Conservation (phyloP, 1,140 invertebrate genomes). For the Orius insidiosus region DNA sequence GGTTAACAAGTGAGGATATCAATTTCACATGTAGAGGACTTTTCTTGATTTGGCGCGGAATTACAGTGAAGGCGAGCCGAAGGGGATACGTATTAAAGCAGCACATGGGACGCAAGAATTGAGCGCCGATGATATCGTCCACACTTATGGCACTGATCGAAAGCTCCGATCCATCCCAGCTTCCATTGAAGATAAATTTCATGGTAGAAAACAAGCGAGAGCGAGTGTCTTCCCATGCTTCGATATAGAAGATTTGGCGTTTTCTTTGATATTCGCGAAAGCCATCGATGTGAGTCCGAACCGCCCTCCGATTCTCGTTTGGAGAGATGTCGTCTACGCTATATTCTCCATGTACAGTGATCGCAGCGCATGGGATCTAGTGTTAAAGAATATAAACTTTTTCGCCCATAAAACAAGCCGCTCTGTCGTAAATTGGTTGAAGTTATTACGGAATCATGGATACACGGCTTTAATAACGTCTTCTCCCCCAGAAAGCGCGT, state of each 20-base stretch:
- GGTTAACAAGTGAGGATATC: conserved; percentile 32
- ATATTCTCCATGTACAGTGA: conserved; percentile 38
- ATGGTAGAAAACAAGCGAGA: conserved; percentile 31
- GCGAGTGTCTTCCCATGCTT: conserved; percentile 44
- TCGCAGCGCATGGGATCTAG: conserved; percentile 39
- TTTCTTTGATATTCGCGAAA: conserved; percentile 44
- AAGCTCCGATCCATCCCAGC: conserved; percentile 28
- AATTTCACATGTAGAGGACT: conserved; percentile 58
- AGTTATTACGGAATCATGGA: conserved; percentile 29
- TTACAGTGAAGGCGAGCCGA: conserved; percentile 43
- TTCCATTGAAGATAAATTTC: conserved; percentile 18
- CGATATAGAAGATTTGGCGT: conserved; percentile 58
- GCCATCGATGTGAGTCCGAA: conserved; percentile 48
- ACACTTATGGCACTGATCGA: conserved; percentile 38
- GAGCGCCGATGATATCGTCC: conserved; percentile 34
- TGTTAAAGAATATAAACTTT: conserved; percentile 40
- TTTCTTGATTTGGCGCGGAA: conserved; percentile 52
- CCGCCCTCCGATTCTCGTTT: conserved; percentile 38
- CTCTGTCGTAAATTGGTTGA: conserved; percentile 44
- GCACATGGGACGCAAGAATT: conserved; percentile 50
- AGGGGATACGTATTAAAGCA: conserved; percentile 45
- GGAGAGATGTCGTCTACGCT: conserved; percentile 44
- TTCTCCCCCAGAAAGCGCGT: conserved; percentile 51
- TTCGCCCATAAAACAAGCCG: conserved; percentile 42
- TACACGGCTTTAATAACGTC: conserved; percentile 55